phyloP scores from a whole-genome alignment of 1,140 invertebrate genomes.

The Lasaia peninsularis region DNA sequence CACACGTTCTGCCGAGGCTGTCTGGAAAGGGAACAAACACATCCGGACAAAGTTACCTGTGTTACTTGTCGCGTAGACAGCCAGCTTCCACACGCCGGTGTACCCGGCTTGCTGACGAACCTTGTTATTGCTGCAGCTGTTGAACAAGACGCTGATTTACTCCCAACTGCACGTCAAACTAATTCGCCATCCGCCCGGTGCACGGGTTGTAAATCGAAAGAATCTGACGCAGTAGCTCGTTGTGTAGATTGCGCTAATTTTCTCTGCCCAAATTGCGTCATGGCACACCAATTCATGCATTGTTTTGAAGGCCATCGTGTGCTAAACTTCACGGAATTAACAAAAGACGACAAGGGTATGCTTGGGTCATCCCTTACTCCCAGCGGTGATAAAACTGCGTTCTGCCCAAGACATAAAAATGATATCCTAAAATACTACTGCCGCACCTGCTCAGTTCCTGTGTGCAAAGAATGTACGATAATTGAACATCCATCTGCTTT shows the following conservation, averaged over 20 bases:
- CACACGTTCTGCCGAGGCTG: conserved; percentile 90
- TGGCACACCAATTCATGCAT: conserved; percentile 99
- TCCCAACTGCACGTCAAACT: conserved; percentile 65
- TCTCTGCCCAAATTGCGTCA: conserved; percentile 96
- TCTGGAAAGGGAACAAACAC: conserved; percentile 84
- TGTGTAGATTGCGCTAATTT: conserved; percentile 97
- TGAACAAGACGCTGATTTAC: conserved; percentile 72
- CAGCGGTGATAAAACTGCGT: conserved; percentile 83
- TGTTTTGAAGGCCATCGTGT: conserved; percentile 98
- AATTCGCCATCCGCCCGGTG: conserved; percentile 80
- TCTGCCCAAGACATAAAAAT: conserved; percentile 90
- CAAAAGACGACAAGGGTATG: conserved; percentile 73
- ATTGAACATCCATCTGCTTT: conserved; percentile 90
- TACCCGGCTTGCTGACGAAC: conserved; percentile 82
- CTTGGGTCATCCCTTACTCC: conserved; percentile 57
- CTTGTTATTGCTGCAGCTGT: conserved; percentile 81
- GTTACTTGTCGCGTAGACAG: conserved; percentile 88
- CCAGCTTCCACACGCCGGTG: conserved; percentile 76
- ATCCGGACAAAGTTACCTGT: conserved; percentile 89
- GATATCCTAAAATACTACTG: conserved; percentile 95
- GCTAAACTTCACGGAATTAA: conserved; percentile 83
- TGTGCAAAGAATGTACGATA: conserved; percentile 96
- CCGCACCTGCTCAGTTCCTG: conserved; percentile 90
- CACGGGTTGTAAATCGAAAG: conserved; percentile 92
- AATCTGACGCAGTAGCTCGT: conserved; percentile 90